A percentile compares a stretch with the other conserved stretches of the same genome.
phyloP scores from a whole-genome alignment of 2,797 vertebrate genomes.

The Cyclura pinguis region DNA sequence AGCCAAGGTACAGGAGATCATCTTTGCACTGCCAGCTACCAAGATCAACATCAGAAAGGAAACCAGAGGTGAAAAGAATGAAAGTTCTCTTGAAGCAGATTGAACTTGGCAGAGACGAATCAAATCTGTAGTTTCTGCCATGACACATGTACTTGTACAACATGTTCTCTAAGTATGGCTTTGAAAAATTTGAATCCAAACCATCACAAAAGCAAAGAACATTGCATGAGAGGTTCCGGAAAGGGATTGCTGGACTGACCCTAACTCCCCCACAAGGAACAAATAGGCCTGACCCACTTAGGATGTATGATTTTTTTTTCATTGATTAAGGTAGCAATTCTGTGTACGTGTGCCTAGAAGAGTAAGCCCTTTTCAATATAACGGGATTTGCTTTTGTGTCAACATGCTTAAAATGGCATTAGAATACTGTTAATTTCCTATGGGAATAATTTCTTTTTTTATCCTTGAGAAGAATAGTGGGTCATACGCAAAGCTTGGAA shows the following conservation, averaged over 20 bases:
- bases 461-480: neutral
- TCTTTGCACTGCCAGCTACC: slow-evolving; percentile 1
- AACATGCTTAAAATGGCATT: neutral
- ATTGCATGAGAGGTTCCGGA: neutral
- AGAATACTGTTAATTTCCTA: neutral
- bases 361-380: neutral
- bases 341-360: neutral
- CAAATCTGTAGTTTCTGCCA: neutral
- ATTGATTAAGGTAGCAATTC: neutral
- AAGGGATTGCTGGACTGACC: neutral
- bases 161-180: neutral
- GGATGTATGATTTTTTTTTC: neutral
- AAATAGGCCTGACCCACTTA: neutral
- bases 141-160: neutral
- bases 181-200: neutral
- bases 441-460: neutral
- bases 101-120: neutral
- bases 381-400: neutral
- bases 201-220: neutral
- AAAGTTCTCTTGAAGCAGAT: neutral
- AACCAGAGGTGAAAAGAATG: neutral
- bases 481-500: too few species aligned
- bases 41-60: neutral
- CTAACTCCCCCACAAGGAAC: neutral
- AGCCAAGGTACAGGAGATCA: neutral